These are phyloP conservation scores for Notodonta ziczac DNA, from an alignment of 2,888 invertebrate species.

Conservation along the genomic window DNA sequence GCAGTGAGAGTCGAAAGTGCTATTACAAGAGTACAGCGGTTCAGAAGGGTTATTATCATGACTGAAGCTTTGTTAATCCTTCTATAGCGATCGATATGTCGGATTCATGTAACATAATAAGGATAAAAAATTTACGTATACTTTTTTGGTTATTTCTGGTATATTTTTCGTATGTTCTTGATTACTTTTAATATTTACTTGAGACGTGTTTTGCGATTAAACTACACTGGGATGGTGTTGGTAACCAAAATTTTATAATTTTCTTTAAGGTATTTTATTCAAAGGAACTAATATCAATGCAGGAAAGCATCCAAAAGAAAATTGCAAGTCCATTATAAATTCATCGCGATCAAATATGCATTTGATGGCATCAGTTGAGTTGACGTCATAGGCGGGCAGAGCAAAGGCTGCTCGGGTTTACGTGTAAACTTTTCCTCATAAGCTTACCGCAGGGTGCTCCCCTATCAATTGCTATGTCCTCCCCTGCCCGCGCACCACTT, in stretches of 20 bases:
- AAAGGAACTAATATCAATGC: neutral
- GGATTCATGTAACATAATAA: conserved; percentile 29
- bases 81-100: conserved; percentile 48
- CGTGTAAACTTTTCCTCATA: conserved; percentile 81
- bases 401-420: conserved; percentile 63
- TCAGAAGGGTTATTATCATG: conserved; percentile 49
- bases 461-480: conserved; percentile 76
- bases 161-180: conserved; percentile 7
- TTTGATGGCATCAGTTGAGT: conserved; percentile 58
- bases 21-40: conserved; percentile 23
- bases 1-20: conserved; percentile 16
- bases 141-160: neutral
- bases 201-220: too few relatives aligned
- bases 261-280: neutral
- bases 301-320: neutral
- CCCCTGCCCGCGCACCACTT: conserved; percentile 36
- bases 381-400: conserved; percentile 43
- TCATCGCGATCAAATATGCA: conserved; percentile 32
- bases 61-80: conserved; percentile 55
- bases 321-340: neutral
- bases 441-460: conserved; percentile 76
- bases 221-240: too few relatives aligned
- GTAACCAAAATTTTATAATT: too few relatives aligned
- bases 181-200: too few relatives aligned
- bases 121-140: neutral